Conservation (phyloP, 2,113 vertebrate species). For the Recurvirostra avosetta region DNA sequence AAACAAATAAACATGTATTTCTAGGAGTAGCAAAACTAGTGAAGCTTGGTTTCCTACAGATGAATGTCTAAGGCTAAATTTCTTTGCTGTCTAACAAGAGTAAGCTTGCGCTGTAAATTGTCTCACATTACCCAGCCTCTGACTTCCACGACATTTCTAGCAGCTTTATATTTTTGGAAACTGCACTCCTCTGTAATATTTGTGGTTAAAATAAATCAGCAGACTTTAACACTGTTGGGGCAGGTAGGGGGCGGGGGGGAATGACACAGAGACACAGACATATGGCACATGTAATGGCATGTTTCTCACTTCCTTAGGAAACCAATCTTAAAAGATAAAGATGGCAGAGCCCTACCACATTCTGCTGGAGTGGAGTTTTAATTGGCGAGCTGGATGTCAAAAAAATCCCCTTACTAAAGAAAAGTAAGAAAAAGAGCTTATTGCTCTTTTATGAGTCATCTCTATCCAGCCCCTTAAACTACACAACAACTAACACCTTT, state of each 20-base stretch:
- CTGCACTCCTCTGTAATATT: not conserved
- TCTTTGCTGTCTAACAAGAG: not conserved
- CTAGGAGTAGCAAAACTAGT: not conserved
- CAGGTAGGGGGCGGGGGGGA: rapidly evolving
- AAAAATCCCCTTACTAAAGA: constrained; percentile 6
- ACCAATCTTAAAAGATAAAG: not conserved
- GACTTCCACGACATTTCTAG: constrained; percentile 22
- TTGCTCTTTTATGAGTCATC: constrained; percentile 33
- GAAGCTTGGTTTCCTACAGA: not conserved
- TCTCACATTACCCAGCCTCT: not conserved
- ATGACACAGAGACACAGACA: not conserved
- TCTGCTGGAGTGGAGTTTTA: not conserved
- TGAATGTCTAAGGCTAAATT: not conserved
- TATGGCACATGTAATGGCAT: not conserved
- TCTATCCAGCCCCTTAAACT: not conserved
- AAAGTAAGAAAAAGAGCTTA: not conserved
- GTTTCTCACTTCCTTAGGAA: constrained; percentile 32
- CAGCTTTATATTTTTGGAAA: constrained; percentile 29
- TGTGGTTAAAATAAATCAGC: constrained; percentile 57
- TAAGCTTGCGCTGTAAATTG: not conserved
- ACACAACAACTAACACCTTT: constrained; percentile 35
- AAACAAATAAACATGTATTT: not conserved
- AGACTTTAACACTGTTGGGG: constrained; percentile 12
- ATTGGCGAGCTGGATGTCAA: constrained; percentile 4
- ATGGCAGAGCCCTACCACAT: constrained; percentile 30